Evolutionary conservation across 2,888 invertebrate species (phyloP).

Genomic region (Seira ritae): DNA sequence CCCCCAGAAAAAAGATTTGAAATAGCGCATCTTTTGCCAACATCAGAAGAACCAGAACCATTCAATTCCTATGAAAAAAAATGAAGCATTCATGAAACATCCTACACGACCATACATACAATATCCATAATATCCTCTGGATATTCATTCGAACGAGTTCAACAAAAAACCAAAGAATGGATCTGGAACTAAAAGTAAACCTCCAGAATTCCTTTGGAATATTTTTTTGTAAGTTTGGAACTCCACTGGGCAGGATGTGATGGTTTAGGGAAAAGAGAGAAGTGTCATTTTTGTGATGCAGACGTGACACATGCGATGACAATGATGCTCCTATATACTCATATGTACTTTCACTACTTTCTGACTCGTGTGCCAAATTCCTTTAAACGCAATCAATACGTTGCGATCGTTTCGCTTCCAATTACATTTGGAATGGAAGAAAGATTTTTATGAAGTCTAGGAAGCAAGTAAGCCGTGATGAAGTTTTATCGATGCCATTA

Average conservation of each 20-base stretch:
- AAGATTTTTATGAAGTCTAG: too few species aligned
- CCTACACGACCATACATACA: not conserved
- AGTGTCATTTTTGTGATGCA: conserved; percentile 6
- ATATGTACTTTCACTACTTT: too few species aligned
- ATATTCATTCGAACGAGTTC: not conserved
- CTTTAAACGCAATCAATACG: too few species aligned
- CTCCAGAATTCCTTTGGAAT: not conserved
- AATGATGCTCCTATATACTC: too few species aligned
- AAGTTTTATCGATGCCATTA: too few species aligned
- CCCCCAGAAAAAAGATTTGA: not conserved
- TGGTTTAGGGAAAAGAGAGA: not conserved
- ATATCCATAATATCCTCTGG: too few species aligned
- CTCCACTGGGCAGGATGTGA: not conserved
- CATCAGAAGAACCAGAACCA: conserved; percentile 23
- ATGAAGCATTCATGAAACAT: not conserved
- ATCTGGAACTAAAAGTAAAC: not conserved
- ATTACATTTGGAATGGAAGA: too few species aligned
- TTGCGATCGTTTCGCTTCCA: too few species aligned
- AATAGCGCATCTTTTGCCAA: conserved; percentile 40
- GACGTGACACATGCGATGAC: too few species aligned
- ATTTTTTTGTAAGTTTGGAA: not conserved
- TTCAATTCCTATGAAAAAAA: not conserved
- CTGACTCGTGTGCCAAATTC: too few species aligned
- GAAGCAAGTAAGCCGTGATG: too few species aligned
- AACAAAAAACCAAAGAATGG: not conserved